Percentiles rank a stretch among this genome's conserved stretches.
phyloP scores from a whole-genome alignment of 2,888 invertebrate species.

The Trimorus sp. region DNA sequence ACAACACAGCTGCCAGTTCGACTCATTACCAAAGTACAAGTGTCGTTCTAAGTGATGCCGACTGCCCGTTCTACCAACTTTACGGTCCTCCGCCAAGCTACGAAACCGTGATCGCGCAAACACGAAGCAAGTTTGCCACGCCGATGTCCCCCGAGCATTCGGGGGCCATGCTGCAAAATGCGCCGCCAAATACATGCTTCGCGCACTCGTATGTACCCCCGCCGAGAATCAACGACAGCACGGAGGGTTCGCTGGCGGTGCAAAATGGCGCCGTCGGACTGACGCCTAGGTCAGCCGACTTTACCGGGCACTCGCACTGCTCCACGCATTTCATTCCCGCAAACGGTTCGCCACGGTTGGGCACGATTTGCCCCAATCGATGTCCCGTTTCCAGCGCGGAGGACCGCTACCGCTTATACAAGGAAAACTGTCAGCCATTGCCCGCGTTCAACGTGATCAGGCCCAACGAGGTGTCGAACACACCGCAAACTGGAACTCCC shows the following conservation, averaged over 20 bases:
- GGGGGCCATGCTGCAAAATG: conserved; percentile 66
- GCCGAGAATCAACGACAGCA: conserved; percentile 61
- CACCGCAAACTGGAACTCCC: conserved; percentile 31
- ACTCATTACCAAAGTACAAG: conserved; percentile 78
- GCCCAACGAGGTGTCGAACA: conserved; percentile 64
- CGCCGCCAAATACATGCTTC: conserved; percentile 71
- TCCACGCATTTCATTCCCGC: conserved; percentile 64
- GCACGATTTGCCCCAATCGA: conserved; percentile 59
- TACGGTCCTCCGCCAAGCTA: conserved; percentile 83
- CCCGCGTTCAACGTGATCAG: conserved; percentile 61
- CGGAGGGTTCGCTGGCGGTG: conserved; percentile 48
- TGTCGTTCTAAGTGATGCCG: conserved; percentile 78
- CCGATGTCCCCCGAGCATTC: conserved; percentile 75
- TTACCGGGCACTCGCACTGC: conserved; percentile 64
- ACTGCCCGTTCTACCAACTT: conserved; percentile 81
- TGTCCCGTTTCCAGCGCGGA: conserved; percentile 65
- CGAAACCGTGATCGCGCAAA: conserved; percentile 81
- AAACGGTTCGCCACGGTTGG: conserved; percentile 36
- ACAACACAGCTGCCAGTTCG: conserved; percentile 74
- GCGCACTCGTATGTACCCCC: conserved; percentile 71
- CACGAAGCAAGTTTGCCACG: conserved; percentile 75
- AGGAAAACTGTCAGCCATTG: conserved; percentile 56
- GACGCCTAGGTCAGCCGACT: conserved; percentile 66
- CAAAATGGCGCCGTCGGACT: conserved; percentile 62
- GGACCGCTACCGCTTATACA: conserved; percentile 59